A percentile compares a stretch with the other conserved stretches of the same genome.
Conservation (phyloP, 2,888 invertebrate species). For the Axea sp. region DNA sequence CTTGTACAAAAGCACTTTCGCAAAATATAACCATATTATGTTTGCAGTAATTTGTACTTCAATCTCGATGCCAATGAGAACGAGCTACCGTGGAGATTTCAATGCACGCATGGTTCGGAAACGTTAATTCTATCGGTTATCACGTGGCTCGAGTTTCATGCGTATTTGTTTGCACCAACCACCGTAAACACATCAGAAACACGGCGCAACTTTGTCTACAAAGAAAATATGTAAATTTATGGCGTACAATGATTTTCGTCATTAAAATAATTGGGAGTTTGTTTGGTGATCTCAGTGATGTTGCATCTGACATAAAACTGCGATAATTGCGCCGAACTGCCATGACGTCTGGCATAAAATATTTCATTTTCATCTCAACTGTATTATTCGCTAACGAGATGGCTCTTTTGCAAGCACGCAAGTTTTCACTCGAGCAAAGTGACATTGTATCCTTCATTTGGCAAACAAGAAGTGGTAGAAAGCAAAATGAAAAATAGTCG, state of each 20-base stretch:
- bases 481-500: slow-evolving; percentile 55
- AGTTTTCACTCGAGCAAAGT: slow-evolving; percentile 17
- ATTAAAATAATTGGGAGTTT: too few species aligned
- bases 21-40: slow-evolving; percentile 26
- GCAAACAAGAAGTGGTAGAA: slow-evolving; percentile 35
- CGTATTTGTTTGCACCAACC: slow-evolving; percentile 7
- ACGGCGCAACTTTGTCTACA: not conserved
- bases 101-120: slow-evolving; percentile 44
- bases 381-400: too few species aligned
- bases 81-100: slow-evolving; percentile 48
- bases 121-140: slow-evolving; percentile 43
- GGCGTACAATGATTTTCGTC: too few species aligned
- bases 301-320: too few species aligned
- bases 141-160: slow-evolving; percentile 22
- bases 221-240: slow-evolving; percentile 13
- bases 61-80: slow-evolving; percentile 30
- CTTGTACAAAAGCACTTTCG: slow-evolving; percentile 19
- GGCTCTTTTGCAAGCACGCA: too few species aligned
- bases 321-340: too few species aligned
- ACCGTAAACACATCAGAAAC: slow-evolving; percentile 1
- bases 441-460: slow-evolving; percentile 30
- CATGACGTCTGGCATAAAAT: too few species aligned
- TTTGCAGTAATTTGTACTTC: slow-evolving; percentile 35
- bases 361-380: slow-evolving; percentile 34
- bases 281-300: too few species aligned